Percentiles rank a stretch among this genome's conserved stretches.
These are phyloP conservation scores for Ecliptopera silaceata DNA, from an alignment of 2,888 invertebrate species.

Conservation along the genomic window DNA sequence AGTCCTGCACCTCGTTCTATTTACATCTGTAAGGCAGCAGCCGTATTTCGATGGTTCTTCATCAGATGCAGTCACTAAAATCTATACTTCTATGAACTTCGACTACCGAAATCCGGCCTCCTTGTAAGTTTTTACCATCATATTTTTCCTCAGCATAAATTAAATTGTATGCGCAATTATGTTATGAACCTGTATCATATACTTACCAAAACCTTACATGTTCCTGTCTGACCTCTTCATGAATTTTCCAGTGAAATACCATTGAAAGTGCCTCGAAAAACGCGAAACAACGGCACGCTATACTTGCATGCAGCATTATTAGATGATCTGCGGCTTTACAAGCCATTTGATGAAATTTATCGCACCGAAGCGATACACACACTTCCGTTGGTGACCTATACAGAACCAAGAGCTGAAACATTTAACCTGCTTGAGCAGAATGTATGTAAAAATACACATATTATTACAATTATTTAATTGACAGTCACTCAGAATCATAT, in stretches of 20 bases:
- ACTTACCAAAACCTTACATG: neutral
- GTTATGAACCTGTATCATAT: too few species aligned
- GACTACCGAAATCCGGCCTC: conserved; percentile 82
- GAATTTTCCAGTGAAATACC: conserved; percentile 81
- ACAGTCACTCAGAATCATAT: too few species aligned
- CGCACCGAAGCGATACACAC: conserved; percentile 85
- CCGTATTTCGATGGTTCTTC: conserved; percentile 79
- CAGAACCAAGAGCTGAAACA: conserved; percentile 88
- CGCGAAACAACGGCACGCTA: conserved; percentile 92
- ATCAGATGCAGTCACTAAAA: conserved; percentile 72
- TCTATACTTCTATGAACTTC: conserved; percentile 85
- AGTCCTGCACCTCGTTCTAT: conserved; percentile 87
- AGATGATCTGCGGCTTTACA: conserved; percentile 75
- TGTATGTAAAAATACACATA: conserved; percentile 45
- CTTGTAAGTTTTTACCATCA: conserved; percentile 53
- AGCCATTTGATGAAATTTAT: conserved; percentile 82
- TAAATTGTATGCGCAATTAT: too few species aligned
- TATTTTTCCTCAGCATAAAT: too few species aligned
- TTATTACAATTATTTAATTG: too few species aligned
- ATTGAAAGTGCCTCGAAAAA: conserved; percentile 88
- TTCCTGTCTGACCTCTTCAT: neutral
- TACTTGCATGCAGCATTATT: conserved; percentile 89
- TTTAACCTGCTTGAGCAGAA: conserved; percentile 86
- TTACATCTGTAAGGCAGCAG: conserved; percentile 84
- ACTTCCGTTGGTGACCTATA: conserved; percentile 87